Evolutionary conservation across 2,888 invertebrate genomes (phyloP).

Genomic region (Deroplatys truncata): DNA sequence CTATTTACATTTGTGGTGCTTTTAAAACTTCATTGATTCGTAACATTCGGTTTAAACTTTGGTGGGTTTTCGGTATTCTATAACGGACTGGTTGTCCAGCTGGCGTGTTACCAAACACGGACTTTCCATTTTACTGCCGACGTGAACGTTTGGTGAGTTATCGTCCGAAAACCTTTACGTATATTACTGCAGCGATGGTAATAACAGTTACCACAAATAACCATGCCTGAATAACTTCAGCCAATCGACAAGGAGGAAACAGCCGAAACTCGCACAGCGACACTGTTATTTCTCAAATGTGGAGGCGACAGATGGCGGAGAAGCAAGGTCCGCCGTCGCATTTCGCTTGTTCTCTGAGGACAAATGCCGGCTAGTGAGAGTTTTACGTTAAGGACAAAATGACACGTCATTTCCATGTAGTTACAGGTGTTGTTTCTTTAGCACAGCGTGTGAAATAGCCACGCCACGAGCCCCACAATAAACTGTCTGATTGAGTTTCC

Average conservation of each 20-base stretch:
- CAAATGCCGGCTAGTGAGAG: not conserved
- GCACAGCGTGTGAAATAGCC: not conserved
- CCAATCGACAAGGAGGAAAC: not conserved
- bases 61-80: too few species aligned
- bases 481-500: not conserved
- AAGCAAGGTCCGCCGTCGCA: not conserved
- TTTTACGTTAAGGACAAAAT: not conserved
- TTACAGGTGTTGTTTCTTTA: not conserved
- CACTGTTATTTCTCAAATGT: not conserved
- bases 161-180: too few species aligned
- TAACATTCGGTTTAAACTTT: too few species aligned
- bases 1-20: too few species aligned
- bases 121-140: too few species aligned
- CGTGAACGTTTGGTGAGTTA: too few species aligned
- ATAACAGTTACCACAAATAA: too few species aligned
- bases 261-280: not conserved
- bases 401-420: not conserved
- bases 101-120: too few species aligned
- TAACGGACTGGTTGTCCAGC: too few species aligned
- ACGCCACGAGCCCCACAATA: not conserved
- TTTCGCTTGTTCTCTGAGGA: not conserved
- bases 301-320: not conserved
- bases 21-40: too few species aligned
- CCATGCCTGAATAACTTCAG: not conserved
- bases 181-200: too few species aligned